phyloP scores from a whole-genome alignment of 1,140 invertebrate genomes.

The Dinoponera quadriceps region DNA sequence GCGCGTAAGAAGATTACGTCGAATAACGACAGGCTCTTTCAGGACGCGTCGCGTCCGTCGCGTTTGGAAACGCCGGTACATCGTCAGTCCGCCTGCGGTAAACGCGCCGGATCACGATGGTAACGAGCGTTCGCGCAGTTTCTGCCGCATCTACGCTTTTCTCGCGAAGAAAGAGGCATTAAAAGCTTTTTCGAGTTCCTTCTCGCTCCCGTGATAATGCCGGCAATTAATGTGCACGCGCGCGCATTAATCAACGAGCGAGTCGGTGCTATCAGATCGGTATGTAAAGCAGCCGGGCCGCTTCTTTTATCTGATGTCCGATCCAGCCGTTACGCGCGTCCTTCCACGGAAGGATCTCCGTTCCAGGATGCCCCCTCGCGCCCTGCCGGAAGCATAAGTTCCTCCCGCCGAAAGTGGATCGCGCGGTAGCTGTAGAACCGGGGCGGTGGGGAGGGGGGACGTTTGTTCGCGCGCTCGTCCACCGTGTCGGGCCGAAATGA shows the following conservation, averaged over 20 bases:
- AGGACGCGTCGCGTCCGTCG: neutral
- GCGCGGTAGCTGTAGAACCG: too few species aligned
- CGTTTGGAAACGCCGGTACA: too few species aligned
- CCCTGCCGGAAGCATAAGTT: neutral
- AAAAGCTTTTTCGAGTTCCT: constrained; percentile 44
- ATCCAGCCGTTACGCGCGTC: constrained; percentile 33
- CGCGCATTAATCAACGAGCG: constrained; percentile 48
- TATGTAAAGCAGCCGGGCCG: constrained; percentile 42
- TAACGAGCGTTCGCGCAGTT: too few species aligned
- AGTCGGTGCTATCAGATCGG: constrained; percentile 38
- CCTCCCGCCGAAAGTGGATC: too few species aligned
- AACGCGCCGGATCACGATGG: neutral
- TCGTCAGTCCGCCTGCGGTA: neutral
- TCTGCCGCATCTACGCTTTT: neutral
- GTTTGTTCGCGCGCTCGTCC: constrained; percentile 27
- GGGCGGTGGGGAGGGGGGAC: neutral
- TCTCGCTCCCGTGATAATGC: constrained; percentile 36
- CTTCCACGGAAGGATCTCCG: neutral
- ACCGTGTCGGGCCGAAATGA: constrained; percentile 18
- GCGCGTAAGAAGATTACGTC: constrained; percentile 9
- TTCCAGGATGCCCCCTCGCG: neutral
- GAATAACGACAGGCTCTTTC: too few species aligned
- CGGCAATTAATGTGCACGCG: constrained; percentile 49
- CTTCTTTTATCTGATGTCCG: constrained; percentile 31
- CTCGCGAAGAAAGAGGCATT: neutral